phyloP scores from a whole-genome alignment of 2,797 vertebrate genomes.

The Tachyglossus aculeatus region DNA sequence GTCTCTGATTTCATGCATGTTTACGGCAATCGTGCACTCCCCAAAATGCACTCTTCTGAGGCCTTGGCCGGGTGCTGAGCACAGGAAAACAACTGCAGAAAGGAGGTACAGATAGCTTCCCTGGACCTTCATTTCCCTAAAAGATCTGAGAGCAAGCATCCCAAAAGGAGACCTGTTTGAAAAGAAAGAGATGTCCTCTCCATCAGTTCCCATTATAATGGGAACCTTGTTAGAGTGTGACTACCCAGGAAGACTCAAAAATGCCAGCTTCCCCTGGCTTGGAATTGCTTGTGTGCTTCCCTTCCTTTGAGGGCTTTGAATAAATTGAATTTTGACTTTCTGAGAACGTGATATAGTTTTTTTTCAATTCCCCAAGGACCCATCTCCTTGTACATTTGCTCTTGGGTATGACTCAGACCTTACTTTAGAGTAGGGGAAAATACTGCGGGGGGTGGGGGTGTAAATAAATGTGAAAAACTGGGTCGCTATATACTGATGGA shows the following conservation, averaged over 20 bases:
- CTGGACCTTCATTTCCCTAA: constrained; percentile 54
- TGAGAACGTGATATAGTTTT: background rate
- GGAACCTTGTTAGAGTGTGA: too few relatives aligned
- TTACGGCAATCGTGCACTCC: constrained; percentile 54
- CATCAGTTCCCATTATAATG: rapidly evolving
- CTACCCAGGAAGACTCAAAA: background rate
- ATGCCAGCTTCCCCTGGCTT: background rate
- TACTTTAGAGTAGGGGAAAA: background rate
- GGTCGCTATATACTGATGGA: background rate
- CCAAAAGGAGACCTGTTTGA: background rate
- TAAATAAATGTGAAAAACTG: constrained; percentile 15
- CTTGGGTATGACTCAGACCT: constrained; percentile 11
- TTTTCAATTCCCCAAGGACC: background rate
- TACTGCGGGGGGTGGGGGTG: background rate
- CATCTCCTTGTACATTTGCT: background rate
- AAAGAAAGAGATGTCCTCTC: background rate
- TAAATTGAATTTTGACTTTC: background rate
- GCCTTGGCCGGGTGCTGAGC: rapidly evolving
- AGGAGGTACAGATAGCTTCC: constrained; percentile 39
- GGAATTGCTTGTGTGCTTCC: background rate
- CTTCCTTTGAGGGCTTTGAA: constrained; percentile 8
- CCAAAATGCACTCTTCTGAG: constrained; percentile 43
- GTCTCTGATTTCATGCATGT: constrained; percentile 40
- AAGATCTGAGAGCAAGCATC: background rate
- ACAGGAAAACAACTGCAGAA: background rate